Evolutionary conservation across 2,113 vertebrate genomes (phyloP).

Genomic region (Equus przewalskii): DNA sequence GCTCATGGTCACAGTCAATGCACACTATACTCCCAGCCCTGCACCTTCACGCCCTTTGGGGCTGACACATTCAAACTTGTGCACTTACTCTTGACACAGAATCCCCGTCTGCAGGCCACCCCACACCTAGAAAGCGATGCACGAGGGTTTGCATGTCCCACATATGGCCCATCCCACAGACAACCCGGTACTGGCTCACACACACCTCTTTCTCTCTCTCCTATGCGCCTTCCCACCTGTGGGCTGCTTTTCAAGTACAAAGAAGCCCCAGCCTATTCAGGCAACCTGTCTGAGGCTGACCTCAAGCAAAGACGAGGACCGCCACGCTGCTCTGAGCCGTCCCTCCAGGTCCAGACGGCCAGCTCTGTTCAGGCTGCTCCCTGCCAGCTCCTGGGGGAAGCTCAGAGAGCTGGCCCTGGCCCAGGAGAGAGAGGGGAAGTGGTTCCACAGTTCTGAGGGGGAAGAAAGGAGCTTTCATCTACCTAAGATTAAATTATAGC

Average conservation of each 20-base stretch:
- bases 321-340: fast-evolving
- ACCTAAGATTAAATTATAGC: constrained; percentile 66
- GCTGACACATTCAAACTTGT: fast-evolving
- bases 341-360: fast-evolving
- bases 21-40: fast-evolving
- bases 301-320: background rate
- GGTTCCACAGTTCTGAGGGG: background rate
- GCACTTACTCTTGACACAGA: fast-evolving
- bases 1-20: fast-evolving
- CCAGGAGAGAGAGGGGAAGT: background rate
- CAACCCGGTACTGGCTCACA: background rate
- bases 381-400: background rate
- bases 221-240: fast-evolving
- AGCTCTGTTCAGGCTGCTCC: background rate
- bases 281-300: background rate
- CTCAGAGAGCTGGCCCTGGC: constrained; percentile 9
- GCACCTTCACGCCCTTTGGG: background rate
- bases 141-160: fast-evolving
- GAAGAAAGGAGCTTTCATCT: constrained; percentile 48
- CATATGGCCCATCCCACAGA: fast-evolving
- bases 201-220: fast-evolving
- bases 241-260: background rate
- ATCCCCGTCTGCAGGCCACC: background rate
- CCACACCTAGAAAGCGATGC: fast-evolving
- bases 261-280: background rate